Base-by-base conservation (phyloP, 2,797 vertebrate species). In the Anguilla marmorata region DNA sequence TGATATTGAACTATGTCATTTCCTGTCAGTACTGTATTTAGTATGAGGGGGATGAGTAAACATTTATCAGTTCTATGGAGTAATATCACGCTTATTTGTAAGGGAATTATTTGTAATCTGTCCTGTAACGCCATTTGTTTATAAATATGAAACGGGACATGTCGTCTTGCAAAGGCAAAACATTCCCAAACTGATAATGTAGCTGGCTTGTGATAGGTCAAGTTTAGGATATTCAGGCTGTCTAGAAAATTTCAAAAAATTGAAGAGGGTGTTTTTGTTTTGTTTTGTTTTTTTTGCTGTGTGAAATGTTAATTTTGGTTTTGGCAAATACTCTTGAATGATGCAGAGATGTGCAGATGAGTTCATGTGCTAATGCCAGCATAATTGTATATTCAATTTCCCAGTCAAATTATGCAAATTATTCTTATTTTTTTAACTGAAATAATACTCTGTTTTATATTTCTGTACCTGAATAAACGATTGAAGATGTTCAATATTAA, bases 1-100 rank as follows among this genome's bases (percentile, higher is more conserved):
- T 88, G 74, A n/a, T 80, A 30, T 69, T 79, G 76, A 83, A 88
- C n/a, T 86, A 41, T 52, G 11, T 74, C 48, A 85, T 83, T 74
- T 45, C 66, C 37, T 86, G 3, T 58, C 52, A 48, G 79, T 66
- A 30, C 45, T 84, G 50, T 50, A 86, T 41, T 79, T 41, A 41
- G 27, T 83, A 83, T 52, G 76, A 52, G 85, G 52, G 52, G 60
- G 76, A 66, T 63, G 60, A 45, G 63, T 86, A 41, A 74, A 88
- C 6, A 52, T 69, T 54, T 37, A 84, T 48, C 79, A 58, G 24
- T 84, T 48, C 82, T 84, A 63, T 45, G 58, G 69, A 54, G 56
- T 63, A 66, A 86, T 50, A 66, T 89, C 21, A 84, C 83, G 76
- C 85, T 86, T n/a, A 24, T 84, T 84, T 84, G 56, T 30, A 58